Percentiles rank a stretch among this genome's conserved stretches.
Evolutionary conservation across 2,888 invertebrate genomes (phyloP).

Genomic region (Pelosia muscerda): DNA sequence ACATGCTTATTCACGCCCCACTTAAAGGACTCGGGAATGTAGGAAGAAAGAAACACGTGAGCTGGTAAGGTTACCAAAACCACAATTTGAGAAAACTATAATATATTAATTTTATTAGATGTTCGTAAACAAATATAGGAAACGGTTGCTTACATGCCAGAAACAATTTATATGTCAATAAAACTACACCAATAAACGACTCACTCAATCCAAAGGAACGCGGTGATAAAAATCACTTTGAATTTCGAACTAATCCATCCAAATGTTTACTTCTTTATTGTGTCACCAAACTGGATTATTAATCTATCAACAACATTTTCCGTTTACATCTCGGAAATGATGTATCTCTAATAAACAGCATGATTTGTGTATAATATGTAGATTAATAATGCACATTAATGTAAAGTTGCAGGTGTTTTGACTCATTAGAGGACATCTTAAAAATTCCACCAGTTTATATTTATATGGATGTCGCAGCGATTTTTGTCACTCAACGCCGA

Average conservation of each 20-base stretch:
- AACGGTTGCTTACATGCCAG: neutral
- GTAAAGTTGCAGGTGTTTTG: slow-evolving; percentile 64
- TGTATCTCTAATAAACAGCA: slow-evolving; percentile 40
- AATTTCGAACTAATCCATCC: slow-evolving; percentile 13
- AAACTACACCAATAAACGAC: neutral
- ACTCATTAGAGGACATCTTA: slow-evolving; percentile 65
- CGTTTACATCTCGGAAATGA: slow-evolving; percentile 25
- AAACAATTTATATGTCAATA: neutral
- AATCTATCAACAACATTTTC: slow-evolving; percentile 33
- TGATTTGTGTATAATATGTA: slow-evolving; percentile 39
- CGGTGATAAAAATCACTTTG: slow-evolving; percentile 7
- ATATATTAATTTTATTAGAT: neutral
- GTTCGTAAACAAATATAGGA: neutral
- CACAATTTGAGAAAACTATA: neutral
- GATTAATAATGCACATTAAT: slow-evolving; percentile 34
- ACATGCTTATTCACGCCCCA: too few relatives aligned
- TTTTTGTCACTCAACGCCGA: slow-evolving; percentile 74
- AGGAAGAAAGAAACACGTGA: too few relatives aligned
- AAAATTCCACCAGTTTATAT: slow-evolving; percentile 57
- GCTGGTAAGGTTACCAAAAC: too few relatives aligned
- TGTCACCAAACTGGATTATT: slow-evolving; percentile 22
- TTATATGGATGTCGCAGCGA: slow-evolving; percentile 60
- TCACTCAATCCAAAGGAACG: slow-evolving; percentile 1
- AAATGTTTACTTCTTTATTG: slow-evolving; percentile 12
- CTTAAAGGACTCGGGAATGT: too few relatives aligned